These are phyloP conservation scores for Palythoa heliodiscus DNA, from an alignment of 92 coral and sea anemone genomes.

Conservation along the genomic window DNA sequence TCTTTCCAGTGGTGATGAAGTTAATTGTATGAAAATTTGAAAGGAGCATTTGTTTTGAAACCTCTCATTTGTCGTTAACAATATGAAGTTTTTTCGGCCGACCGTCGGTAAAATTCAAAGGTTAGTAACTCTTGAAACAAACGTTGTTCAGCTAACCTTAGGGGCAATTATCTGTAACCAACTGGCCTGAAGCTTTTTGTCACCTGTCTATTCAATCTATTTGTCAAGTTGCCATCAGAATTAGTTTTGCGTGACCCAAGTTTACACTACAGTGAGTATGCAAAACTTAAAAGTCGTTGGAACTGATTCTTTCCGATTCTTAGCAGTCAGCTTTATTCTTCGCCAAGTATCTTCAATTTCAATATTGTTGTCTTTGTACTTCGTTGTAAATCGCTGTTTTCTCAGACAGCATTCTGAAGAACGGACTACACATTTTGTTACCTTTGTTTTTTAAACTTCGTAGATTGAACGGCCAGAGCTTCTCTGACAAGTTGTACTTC, in stretches of 20 bases:
- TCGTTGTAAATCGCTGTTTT: background rate
- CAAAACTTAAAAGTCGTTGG: background rate
- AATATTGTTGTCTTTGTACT: background rate
- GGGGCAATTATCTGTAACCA: constrained; percentile 24
- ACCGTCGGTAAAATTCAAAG: constrained; percentile 10
- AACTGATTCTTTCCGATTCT: background rate
- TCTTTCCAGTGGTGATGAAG: background rate
- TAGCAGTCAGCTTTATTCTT: background rate
- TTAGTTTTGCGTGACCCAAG: constrained; percentile 20
- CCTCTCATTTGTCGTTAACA: background rate
- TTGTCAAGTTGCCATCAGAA: background rate
- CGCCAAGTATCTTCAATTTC: background rate
- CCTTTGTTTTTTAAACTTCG: background rate
- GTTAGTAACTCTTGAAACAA: constrained; percentile 28
- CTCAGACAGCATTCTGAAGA: background rate
- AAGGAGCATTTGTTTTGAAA: background rate
- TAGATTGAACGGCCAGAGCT: background rate
- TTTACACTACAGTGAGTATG: background rate
- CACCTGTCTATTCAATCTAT: background rate
- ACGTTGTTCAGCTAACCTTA: background rate
- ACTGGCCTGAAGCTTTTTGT: background rate
- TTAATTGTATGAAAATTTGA: background rate
- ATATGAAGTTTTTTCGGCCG: constrained; percentile 12
- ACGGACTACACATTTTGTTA: background rate
- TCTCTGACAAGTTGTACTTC: background rate